Percentiles rank a stretch among this genome's conserved stretches.
Conservation (phyloP, 2,888 invertebrate species). For the Dorcus parallelipipedus region DNA sequence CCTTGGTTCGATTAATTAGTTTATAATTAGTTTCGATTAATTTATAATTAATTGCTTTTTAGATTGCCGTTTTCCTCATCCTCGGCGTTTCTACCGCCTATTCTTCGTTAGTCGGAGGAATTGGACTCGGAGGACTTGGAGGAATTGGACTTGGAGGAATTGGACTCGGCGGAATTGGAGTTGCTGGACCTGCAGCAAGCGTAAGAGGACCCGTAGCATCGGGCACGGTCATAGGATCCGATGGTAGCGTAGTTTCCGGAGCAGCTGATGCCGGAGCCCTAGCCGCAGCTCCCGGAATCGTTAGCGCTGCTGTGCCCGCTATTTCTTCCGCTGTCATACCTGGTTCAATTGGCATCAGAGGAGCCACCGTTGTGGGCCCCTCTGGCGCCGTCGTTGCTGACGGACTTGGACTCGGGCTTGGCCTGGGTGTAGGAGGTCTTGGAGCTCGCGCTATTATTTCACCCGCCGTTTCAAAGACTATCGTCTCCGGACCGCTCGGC, state of each 20-base stretch:
- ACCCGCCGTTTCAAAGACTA: not conserved
- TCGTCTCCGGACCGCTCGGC: not conserved
- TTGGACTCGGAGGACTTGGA: not conserved
- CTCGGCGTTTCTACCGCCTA: not conserved
- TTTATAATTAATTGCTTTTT: not conserved
- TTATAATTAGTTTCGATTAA: not conserved
- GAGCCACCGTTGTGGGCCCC: constrained; percentile 21
- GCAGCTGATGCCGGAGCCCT: constrained; percentile 47
- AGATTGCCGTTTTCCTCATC: not conserved
- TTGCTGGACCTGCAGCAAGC: not conserved
- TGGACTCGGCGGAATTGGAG: not conserved
- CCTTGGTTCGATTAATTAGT: not conserved
- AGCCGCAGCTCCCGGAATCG: constrained; percentile 19
- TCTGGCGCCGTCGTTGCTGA: constrained; percentile 15
- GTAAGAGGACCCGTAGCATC: constrained; percentile 9
- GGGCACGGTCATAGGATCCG: constrained; percentile 34
- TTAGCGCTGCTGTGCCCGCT: not conserved
- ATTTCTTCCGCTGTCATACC: constrained; percentile 1
- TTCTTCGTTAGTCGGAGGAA: not conserved
- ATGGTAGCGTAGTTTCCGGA: constrained; percentile 49
- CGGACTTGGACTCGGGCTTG: not conserved
- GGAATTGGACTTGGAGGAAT: not conserved
- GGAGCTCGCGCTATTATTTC: not conserved
- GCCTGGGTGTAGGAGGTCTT: not conserved
- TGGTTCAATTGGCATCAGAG: constrained; percentile 8